phyloP scores from a whole-genome alignment of 2,888 invertebrate species.

The Tyria jacobaeae region DNA sequence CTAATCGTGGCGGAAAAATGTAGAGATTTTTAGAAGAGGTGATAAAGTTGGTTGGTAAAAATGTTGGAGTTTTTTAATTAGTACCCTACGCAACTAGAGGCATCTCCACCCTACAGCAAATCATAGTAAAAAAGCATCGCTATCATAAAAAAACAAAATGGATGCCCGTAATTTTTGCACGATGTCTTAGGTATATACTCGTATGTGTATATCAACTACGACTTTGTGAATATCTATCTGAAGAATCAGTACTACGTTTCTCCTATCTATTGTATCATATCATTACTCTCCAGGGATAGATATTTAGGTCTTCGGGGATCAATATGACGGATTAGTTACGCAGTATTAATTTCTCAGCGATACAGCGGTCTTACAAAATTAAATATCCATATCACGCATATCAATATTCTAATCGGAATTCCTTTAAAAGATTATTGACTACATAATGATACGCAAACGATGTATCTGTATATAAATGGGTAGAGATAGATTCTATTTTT shows the following conservation, averaged over 20 bases:
- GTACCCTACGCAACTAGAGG: background rate
- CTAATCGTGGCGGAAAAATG: background rate
- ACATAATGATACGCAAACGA: too few relatives aligned
- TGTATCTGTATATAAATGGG: too few relatives aligned
- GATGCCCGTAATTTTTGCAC: too few relatives aligned
- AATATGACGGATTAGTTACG: conserved; percentile 36
- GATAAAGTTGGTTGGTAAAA: background rate
- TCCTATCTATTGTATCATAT: conserved; percentile 32
- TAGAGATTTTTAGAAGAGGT: background rate
- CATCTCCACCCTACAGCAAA: background rate
- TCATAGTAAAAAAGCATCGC: background rate
- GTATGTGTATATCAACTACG: too few relatives aligned
- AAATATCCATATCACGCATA: conserved; percentile 31
- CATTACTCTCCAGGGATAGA: conserved; percentile 50
- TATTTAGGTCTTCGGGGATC: conserved; percentile 50
- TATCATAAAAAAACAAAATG: too few relatives aligned
- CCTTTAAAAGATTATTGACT: conserved; percentile 17
- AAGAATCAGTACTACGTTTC: conserved; percentile 28
- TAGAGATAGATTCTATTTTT: too few relatives aligned
- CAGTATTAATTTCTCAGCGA: conserved; percentile 38
- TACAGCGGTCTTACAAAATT: conserved; percentile 17
- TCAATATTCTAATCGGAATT: conserved; percentile 29
- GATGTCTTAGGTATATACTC: too few relatives aligned
- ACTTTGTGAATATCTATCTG: conserved; percentile 16
- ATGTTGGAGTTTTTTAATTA: background rate